phyloP scores from a whole-genome alignment of 1,140 invertebrate species.

The Drosophila triauraria region DNA sequence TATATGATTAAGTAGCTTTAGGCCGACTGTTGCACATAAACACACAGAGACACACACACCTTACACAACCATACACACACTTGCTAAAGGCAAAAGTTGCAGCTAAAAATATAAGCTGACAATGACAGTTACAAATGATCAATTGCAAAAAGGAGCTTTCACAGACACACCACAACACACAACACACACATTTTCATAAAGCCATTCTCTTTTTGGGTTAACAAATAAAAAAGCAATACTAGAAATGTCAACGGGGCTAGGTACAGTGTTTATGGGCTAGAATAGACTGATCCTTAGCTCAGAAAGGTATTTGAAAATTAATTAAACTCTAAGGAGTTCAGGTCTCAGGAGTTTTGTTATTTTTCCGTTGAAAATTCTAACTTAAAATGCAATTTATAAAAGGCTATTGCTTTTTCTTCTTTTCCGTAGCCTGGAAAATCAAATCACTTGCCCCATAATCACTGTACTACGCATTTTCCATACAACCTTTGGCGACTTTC shows the following conservation, averaged over 20 bases:
- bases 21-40: slow-evolving; percentile 75
- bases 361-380: neutral
- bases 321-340: neutral
- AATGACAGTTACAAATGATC: slow-evolving; percentile 63
- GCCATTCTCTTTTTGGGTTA: slow-evolving; percentile 11
- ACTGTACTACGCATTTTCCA: slow-evolving; percentile 6
- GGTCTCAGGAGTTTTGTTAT: neutral
- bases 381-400: neutral
- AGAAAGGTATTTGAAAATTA: neutral
- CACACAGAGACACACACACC: slow-evolving; percentile 27
- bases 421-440: neutral
- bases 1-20: slow-evolving; percentile 75
- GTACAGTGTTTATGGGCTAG: slow-evolving; percentile 14
- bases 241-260: neutral
- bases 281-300: slow-evolving; percentile 20
- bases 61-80: slow-evolving; percentile 26
- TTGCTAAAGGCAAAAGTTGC: slow-evolving; percentile 13
- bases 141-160: slow-evolving; percentile 21
- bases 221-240: slow-evolving; percentile 41
- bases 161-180: slow-evolving; percentile 10
- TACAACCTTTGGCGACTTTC: slow-evolving; percentile 1
- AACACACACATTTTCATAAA: slow-evolving; percentile 24
- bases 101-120: slow-evolving; percentile 22
- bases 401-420: neutral
- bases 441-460: neutral